Conservation (phyloP, 2,888 invertebrate species). For the Auanema sp. region DNA sequence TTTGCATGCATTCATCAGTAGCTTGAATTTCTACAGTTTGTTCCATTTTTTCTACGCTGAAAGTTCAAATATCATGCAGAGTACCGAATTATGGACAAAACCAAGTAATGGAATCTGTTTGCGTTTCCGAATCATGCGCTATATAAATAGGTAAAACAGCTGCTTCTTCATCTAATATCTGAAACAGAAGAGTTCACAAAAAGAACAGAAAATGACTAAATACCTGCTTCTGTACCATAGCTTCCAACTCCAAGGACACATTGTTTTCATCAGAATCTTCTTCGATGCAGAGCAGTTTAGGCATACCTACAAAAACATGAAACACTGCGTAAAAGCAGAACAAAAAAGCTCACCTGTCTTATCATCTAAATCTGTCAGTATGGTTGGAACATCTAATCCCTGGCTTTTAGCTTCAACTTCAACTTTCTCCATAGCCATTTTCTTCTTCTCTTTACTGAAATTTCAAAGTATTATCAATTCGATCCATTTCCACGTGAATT, state of each 20-base stretch:
- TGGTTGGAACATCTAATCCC: slow-evolving; percentile 59
- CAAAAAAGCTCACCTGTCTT: slow-evolving; percentile 33
- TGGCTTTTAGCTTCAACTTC: slow-evolving; percentile 62
- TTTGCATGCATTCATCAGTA: slow-evolving; percentile 33
- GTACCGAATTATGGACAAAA: neutral
- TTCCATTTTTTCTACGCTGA: slow-evolving; percentile 51
- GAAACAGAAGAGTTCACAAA: neutral
- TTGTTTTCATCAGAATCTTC: slow-evolving; percentile 38
- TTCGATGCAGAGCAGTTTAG: slow-evolving; percentile 52
- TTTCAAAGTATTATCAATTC: no score
- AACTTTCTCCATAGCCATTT: slow-evolving; percentile 59
- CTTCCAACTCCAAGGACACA: slow-evolving; percentile 39
- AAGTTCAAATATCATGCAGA: slow-evolving; percentile 6
- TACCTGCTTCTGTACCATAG: slow-evolving; percentile 49
- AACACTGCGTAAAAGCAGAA: neutral
- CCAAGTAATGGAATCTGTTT: slow-evolving; percentile 45
- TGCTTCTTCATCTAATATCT: slow-evolving; percentile 35
- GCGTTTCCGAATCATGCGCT: slow-evolving; percentile 49
- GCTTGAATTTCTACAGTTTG: slow-evolving; percentile 50
- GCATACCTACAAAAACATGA: slow-evolving; percentile 37
- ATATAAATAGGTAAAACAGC: slow-evolving; percentile 28
- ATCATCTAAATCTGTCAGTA: slow-evolving; percentile 57
- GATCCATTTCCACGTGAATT: no score
- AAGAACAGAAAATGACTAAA: neutral
- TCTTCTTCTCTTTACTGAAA: slow-evolving; percentile 54